Percentiles rank a stretch among this genome's conserved stretches.
Evolutionary conservation across 2,113 vertebrate species (phyloP).

Genomic region (Monopterus albus): DNA sequence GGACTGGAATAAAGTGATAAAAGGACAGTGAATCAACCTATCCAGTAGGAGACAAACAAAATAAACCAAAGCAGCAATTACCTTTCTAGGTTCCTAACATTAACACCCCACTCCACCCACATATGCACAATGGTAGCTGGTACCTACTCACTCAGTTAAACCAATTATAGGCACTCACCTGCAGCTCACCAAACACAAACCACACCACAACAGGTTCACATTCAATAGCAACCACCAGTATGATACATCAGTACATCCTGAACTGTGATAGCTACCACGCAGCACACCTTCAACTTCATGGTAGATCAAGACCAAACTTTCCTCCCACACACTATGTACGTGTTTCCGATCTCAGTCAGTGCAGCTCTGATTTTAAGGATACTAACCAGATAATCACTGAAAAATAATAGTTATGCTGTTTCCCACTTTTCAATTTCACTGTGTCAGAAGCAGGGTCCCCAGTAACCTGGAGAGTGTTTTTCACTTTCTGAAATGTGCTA

Average conservation of each 20-base stretch:
- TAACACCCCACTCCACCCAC: no score
- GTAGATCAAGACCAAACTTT: background rate
- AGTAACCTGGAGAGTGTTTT: constrained; percentile 15
- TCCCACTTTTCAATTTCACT: background rate
- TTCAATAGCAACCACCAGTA: background rate
- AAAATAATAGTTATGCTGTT: background rate
- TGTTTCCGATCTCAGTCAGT: background rate
- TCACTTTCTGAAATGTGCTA: constrained; percentile 13
- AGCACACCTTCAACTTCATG: background rate
- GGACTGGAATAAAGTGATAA: no score
- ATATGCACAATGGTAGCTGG: background rate
- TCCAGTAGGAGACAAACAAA: background rate
- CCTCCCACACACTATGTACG: no score
- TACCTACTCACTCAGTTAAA: background rate
- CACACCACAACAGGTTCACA: background rate
- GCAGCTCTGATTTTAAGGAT: background rate
- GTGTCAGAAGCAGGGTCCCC: background rate
- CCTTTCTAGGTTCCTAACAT: background rate
- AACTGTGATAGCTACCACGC: background rate
- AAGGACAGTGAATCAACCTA: no score
- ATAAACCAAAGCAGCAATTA: background rate
- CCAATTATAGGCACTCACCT: background rate
- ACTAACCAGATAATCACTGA: background rate
- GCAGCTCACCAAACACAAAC: background rate
- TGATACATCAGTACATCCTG: background rate